Evolutionary conservation across 2,113 vertebrate species (phyloP), one percentile per base, ranked within the genome.

Genomic region (Nothobranchius furzeri): DNA sequence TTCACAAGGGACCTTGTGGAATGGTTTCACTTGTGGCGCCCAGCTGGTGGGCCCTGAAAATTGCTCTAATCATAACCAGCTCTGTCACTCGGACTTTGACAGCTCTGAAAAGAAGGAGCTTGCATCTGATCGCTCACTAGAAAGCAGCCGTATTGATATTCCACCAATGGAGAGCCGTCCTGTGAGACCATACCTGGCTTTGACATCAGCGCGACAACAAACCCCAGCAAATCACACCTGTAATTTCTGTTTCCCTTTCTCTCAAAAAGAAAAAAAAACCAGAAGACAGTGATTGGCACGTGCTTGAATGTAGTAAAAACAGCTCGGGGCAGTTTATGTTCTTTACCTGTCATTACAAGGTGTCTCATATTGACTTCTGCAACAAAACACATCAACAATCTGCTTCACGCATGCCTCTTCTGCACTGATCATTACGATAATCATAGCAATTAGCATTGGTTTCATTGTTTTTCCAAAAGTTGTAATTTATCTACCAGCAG

Each of bases 331-430:
- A 64, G 75, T 76, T 70, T 71, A 59, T 89, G 82, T 91, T 90
- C 90, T 90, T 85, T 87, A 88, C 87, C 86, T 88, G 86, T 91
- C 89, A 90, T 87, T 85, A 87, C 87, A 86, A 82, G 77, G 78
- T 88, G 84, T 90, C 90, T 89, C 70, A 80, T 89, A 90, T 91
- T 57, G 85, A 90, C 89, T 78, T 86, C 75, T 81, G 84, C 68
- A 74, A 67, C 68, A 87, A 79, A 71, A 73, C 73, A 59, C 76
- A 72, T 64, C 43, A 56, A 72, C 56, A 52, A 43, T 75, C 30
- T 62, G 55, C 68, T 60, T 62, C 36, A 9, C 66, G 53, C 49
- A 67, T 65, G 71, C 57, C 74, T 66, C 54, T 56, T 57, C 64
- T 40, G 70, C 67, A 63, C 60, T 80, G 73, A 87, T 88, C 78